Evolutionary conservation across 2,113 vertebrate genomes (phyloP), one percentile per base, ranked within the genome.

Genomic region (Neogale vison): DNA sequence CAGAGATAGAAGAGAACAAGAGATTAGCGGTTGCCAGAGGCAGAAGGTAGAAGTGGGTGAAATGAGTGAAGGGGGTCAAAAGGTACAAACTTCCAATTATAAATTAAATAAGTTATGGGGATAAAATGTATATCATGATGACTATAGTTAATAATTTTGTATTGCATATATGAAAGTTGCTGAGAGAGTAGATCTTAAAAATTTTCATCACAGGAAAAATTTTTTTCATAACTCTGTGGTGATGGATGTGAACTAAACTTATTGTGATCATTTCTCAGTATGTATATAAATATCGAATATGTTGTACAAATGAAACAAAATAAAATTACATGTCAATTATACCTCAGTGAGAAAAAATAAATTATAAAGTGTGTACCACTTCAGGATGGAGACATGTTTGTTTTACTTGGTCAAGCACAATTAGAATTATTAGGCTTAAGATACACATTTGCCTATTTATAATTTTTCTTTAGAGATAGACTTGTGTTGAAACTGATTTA

Each of bases 381-480:
- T 63, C 17, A 79, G 34, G 21, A 36, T 89, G 26, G 6, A 86
- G 80, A 52, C 39, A 24, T 69, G 14, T 50, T 93, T 76, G 18
- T 81, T 47, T 96, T 94, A 63, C 5, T 92, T 81, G 50, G 4
- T 74, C 31, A 82, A 61, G 63, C 23, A 82, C 52, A 84, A n/a
- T 92, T 93, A 81, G 24, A 29, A 8, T 13, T 93, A 24, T 95
- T 92, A 89, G 39, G 24, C 42, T 86, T 88, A 88, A 50, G 14
- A 71, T 67, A 55, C 5, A 23, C n/a, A 61, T 88, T 61, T 82
- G 29, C 42, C 39, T 74, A 34, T 61, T 57, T 63, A 79, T 45
- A 20, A 21, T 76, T 82, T 93, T 95, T 96, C 61, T 84, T n/a
- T 80, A 36, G 77, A 76, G 42, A n/a, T 71, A 89, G n/a, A 45